Conservation (phyloP, 2,113 vertebrate species). For the Melanerpes formicivorus region DNA sequence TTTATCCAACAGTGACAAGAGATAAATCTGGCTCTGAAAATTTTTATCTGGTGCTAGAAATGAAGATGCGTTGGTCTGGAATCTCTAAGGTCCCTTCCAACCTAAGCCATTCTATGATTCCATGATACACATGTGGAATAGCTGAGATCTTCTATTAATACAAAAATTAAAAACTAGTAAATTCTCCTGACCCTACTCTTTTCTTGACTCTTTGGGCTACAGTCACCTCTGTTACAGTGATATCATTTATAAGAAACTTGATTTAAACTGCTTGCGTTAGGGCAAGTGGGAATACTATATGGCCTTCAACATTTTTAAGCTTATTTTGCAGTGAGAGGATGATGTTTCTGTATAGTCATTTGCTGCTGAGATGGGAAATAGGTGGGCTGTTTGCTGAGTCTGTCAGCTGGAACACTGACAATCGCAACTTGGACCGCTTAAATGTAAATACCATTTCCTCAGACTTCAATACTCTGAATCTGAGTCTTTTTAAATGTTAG, state of each 20-base stretch:
- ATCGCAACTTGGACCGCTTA: conserved; percentile 34
- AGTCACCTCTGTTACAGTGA: not conserved
- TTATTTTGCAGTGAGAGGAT: conserved; percentile 16
- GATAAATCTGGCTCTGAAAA: not conserved
- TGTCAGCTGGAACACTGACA: conserved; percentile 54
- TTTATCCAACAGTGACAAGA: not conserved
- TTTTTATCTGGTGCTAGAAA: not conserved
- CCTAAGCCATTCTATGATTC: too few species aligned
- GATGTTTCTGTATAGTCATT: conserved; percentile 44
- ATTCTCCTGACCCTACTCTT: not conserved
- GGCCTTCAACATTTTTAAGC: conserved; percentile 11
- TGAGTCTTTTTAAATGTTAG: not conserved
- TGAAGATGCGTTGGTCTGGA: not conserved
- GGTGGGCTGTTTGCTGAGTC: conserved; percentile 63
- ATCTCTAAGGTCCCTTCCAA: too few species aligned
- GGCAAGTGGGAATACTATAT: not conserved
- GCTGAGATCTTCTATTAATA: not conserved
- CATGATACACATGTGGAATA: not conserved
- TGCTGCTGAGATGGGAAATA: conserved; percentile 50
- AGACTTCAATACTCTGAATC: not conserved
- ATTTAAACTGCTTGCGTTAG: conserved; percentile 6
- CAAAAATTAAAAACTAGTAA: not conserved
- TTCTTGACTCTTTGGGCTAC: not conserved
- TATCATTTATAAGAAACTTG: conserved; percentile 22
- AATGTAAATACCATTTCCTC: conserved; percentile 37